Base-by-base conservation (phyloP, 2,113 vertebrate genomes). In the Pungitius pungitius region DNA sequence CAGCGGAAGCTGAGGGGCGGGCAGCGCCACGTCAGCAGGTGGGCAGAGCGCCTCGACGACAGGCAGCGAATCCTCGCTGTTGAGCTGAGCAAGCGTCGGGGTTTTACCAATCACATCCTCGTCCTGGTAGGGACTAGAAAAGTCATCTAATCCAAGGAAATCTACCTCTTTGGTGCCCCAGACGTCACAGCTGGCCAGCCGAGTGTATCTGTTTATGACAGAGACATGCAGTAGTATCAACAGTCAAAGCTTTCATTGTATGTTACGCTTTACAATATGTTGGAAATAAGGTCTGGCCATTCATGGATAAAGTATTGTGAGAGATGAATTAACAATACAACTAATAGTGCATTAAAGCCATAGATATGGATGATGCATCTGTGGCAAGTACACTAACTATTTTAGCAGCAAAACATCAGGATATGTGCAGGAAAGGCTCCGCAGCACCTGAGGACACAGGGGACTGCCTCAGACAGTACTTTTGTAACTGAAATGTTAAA, bases 151-250 rank as follows among this genome's bases (percentile, higher is more conserved):
- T 76, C 98, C 98, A 82, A 99, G 89, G 80, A 99, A 99, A 91
- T 99, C 98, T 85, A 97, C 97, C 92, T 99, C 98, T 93, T 98
- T 99, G 88, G 96, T 99, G 88, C 98, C 97, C 98, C 97, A 99
- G 92, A 99, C 99, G 90, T 99, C 97, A 94, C 95, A 99, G 94
- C 95, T 99, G 90, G 97, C 94, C 88, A 99, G 93, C 80, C 96
- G 96, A 85, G 97, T 99, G 85, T 99, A 99, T 85, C 90, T 93
- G 79, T 30, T 3, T 13, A 78, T 10, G 55, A 89, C 55, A 83
- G 20, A 68, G 18, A 68, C 33, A 70, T 13, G 2, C 27, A 73
- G 33, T 3, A 64, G 18, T 45, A 33, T 49, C 17, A 77, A 69
- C 22, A 57, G 47, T 43, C 24, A 56, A 62, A 61, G 20, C 26